Conservation (phyloP, 2,888 invertebrate genomes). For the Coelogynopora nodosa region DNA sequence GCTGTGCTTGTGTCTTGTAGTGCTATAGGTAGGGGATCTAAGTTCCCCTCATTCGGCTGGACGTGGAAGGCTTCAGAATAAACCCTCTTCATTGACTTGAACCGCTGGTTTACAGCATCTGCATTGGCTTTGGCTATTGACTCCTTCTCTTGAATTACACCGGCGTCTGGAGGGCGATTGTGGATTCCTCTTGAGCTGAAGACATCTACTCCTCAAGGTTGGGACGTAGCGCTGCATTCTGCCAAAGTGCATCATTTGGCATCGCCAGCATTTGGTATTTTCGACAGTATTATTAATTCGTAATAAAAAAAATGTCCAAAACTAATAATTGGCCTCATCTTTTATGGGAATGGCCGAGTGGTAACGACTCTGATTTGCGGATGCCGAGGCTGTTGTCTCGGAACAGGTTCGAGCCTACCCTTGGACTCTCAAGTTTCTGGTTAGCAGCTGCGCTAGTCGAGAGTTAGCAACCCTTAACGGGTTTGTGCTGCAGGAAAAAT, state of each 20-base stretch:
- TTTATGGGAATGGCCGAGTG: background rate
- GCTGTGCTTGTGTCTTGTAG: conserved; percentile 13
- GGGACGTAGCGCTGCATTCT: background rate
- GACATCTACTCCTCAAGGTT: background rate
- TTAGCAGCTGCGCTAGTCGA: too few relatives aligned
- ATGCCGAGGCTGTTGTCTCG: too few relatives aligned
- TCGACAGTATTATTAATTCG: background rate
- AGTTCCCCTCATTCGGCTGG: conserved; percentile 14
- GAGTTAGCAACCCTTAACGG: too few relatives aligned
- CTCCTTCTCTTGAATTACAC: conserved; percentile 17
- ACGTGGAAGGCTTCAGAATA: conserved; percentile 28
- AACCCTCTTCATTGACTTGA: conserved; percentile 8
- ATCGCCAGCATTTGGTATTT: background rate
- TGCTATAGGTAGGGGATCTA: background rate
- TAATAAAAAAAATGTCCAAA: background rate
- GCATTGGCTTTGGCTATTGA: background rate
- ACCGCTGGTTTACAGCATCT: conserved; percentile 14
- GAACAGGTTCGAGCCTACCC: too few relatives aligned
- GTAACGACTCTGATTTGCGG: too few relatives aligned
- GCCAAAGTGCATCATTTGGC: too few relatives aligned
- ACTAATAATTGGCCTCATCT: background rate
- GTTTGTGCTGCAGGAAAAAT: too few relatives aligned
- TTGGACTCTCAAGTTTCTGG: too few relatives aligned
- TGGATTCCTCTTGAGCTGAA: background rate
- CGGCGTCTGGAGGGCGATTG: background rate